These are phyloP conservation scores for Eristalis tenax DNA, from an alignment of 2,888 invertebrate genomes.

Conservation along the genomic window DNA sequence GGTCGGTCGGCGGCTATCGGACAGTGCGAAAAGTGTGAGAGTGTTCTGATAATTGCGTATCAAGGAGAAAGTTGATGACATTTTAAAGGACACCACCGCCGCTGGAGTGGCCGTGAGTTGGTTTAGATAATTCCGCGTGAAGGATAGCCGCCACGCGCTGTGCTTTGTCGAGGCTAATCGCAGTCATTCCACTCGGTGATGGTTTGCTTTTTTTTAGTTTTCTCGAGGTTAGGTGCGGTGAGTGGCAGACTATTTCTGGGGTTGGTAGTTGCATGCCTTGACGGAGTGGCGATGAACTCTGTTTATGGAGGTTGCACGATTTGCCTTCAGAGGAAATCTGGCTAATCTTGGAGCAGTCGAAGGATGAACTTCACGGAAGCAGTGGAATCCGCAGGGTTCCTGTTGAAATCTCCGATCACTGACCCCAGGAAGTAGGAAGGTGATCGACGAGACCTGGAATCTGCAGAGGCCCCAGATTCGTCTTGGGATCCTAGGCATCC, in stretches of 20 bases:
- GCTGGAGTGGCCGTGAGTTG: conserved; percentile 8
- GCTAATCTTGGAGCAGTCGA: not conserved
- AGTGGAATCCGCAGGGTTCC: too few relatives aligned
- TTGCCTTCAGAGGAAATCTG: not conserved
- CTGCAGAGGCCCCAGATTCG: too few relatives aligned
- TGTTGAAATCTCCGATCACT: too few relatives aligned
- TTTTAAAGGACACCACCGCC: conserved; percentile 57
- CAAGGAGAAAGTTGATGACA: conserved; percentile 66
- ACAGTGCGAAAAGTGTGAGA: conserved; percentile 12
- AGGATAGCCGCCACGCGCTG: conserved; percentile 8
- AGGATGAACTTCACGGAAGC: too few relatives aligned
- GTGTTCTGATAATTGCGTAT: conserved; percentile 46
- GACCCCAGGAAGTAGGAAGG: too few relatives aligned
- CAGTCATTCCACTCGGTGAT: conserved; percentile 19
- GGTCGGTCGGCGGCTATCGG: conserved; percentile 7
- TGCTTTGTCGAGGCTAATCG: conserved; percentile 3
- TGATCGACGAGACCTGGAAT: too few relatives aligned
- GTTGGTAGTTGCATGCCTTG: not conserved
- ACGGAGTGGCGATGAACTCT: not conserved
- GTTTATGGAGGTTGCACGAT: not conserved
- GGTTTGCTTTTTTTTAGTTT: not conserved
- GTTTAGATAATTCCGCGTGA: conserved; percentile 36
- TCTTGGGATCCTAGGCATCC: too few relatives aligned
- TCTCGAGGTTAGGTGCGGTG: not conserved
- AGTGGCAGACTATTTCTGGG: not conserved